These are phyloP conservation scores for Probaryconus sp. DNA, from an alignment of 1,140 invertebrate species.

Conservation along the genomic window DNA sequence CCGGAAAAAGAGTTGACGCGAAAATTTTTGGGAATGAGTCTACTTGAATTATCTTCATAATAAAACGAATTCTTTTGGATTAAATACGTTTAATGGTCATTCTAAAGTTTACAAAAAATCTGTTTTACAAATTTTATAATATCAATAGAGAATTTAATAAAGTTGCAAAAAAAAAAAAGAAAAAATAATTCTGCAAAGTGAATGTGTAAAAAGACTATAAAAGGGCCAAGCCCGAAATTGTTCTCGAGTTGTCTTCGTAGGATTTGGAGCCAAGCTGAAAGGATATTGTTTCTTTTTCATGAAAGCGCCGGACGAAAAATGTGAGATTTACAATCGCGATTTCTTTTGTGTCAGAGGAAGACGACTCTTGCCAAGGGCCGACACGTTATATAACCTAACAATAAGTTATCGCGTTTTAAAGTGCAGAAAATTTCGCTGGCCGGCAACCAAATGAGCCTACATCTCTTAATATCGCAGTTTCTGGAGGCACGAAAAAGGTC, in stretches of 20 bases:
- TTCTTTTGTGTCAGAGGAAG: constrained; percentile 46
- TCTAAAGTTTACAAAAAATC: no score
- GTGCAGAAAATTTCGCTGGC: constrained; percentile 54
- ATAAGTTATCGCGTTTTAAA: constrained; percentile 60
- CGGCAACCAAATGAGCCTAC: constrained; percentile 56
- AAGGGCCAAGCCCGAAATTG: no score
- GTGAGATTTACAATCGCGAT: constrained; percentile 41
- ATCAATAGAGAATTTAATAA: no score
- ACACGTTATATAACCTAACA: constrained; percentile 56
- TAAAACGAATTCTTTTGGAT: no score
- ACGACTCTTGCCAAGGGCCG: constrained; percentile 47
- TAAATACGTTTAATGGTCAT: no score
- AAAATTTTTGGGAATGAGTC: no score
- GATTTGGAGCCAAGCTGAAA: constrained; percentile 8
- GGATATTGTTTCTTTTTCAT: constrained; percentile 10
- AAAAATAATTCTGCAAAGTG: no score
- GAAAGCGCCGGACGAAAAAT: constrained; percentile 29
- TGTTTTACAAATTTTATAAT: no score
- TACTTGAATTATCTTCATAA: no score
- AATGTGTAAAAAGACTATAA: no score
- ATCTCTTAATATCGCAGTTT: constrained; percentile 55
- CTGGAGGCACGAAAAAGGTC: constrained; percentile 55
- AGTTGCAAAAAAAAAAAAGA: no score
- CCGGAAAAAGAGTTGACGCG: constrained; percentile 19
- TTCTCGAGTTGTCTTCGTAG: no score